A percentile compares a stretch with the other conserved stretches of the same genome.
Conservation (phyloP, 2,888 invertebrate species). For the Callyntrura sp. region DNA sequence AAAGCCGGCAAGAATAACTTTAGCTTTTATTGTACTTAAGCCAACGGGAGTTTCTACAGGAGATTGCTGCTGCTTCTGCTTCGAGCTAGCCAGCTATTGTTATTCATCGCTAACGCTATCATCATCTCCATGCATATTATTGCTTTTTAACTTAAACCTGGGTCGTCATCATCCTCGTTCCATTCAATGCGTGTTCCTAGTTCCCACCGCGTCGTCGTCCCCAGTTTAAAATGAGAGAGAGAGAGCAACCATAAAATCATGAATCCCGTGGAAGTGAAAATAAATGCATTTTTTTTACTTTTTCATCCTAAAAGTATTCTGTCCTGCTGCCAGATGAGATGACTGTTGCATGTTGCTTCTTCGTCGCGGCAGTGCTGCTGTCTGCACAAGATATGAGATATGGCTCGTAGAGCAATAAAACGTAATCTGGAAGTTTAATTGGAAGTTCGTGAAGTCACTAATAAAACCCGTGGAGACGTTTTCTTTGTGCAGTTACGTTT, state of each 20-base stretch:
- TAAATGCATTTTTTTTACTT: constrained; percentile 8
- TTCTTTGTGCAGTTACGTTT: not conserved
- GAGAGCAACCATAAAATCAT: not conserved
- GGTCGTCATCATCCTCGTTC: too few species aligned
- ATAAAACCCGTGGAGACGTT: constrained; percentile 78
- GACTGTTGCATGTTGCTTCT: constrained; percentile 62
- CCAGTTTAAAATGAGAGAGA: too few species aligned
- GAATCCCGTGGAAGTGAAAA: constrained; percentile 33
- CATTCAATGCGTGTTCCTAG: not conserved
- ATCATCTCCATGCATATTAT: not conserved
- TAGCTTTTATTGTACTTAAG: constrained; percentile 36
- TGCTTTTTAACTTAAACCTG: not conserved
- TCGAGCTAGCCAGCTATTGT: constrained; percentile 25
- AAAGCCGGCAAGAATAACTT: constrained; percentile 19
- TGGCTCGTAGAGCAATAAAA: constrained; percentile 75
- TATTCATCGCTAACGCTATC: constrained; percentile 20
- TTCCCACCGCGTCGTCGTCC: constrained; percentile 12
- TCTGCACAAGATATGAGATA: constrained; percentile 78
- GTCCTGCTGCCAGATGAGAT: not conserved
- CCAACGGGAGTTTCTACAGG: constrained; percentile 5
- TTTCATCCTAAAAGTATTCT: not conserved
- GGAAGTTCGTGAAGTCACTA: constrained; percentile 81
- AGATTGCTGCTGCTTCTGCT: not conserved
- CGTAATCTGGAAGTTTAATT: constrained; percentile 80
- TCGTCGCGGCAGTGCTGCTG: constrained; percentile 28